These are phyloP conservation scores for Apamea sordens DNA, from an alignment of 2,888 invertebrate species.

Conservation along the genomic window DNA sequence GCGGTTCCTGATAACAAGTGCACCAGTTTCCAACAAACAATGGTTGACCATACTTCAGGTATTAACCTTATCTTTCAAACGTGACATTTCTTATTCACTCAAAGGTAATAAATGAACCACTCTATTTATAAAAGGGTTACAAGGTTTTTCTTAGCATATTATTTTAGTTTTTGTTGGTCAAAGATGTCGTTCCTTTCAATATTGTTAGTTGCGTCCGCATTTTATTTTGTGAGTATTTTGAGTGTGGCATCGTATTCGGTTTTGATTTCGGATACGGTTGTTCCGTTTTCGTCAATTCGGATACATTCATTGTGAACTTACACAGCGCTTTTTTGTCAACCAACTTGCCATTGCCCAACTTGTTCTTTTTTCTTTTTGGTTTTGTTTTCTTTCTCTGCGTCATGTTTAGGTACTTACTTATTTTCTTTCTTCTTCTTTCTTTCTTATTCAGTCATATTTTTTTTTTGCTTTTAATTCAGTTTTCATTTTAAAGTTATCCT, in stretches of 20 bases:
- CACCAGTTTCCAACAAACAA: constrained; percentile 36
- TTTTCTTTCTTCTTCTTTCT: too few species aligned
- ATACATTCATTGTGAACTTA: background rate
- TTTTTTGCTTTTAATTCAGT: too few species aligned
- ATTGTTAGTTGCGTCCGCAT: constrained; percentile 64
- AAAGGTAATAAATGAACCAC: constrained; percentile 59
- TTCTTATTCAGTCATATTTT: background rate
- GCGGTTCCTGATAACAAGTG: constrained; percentile 19
- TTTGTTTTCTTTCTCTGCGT: too few species aligned
- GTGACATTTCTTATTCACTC: constrained; percentile 74
- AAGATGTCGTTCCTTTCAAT: constrained; percentile 72
- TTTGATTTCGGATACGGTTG: constrained; percentile 19
- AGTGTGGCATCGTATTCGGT: constrained; percentile 57
- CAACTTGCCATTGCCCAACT: too few species aligned
- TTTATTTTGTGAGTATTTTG: constrained; percentile 74
- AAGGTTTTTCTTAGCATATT: constrained; percentile 40
- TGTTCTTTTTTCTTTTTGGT: too few species aligned
- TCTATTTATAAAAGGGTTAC: constrained; percentile 68
- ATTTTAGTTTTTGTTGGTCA: constrained; percentile 45
- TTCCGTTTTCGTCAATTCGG: constrained; percentile 10
- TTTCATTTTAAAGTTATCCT: background rate
- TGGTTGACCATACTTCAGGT: constrained; percentile 24
- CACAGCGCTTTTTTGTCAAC: background rate
- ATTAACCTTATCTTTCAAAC: constrained; percentile 72
- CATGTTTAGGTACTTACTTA: too few species aligned